Evolutionary conservation across 2,888 invertebrate species (phyloP).

Genomic region (Diaphora mendica): DNA sequence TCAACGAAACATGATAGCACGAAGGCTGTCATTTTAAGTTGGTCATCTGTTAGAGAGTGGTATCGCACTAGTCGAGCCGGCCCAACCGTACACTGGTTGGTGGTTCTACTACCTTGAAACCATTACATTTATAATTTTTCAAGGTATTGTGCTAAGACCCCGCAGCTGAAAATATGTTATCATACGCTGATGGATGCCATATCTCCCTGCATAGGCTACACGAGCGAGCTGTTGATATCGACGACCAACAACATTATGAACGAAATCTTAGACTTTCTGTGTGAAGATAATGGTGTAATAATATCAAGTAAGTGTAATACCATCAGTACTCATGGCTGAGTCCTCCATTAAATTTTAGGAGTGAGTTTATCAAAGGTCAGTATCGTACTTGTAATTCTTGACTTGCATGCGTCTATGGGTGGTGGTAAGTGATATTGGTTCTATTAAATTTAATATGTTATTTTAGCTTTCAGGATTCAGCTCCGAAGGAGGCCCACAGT

Average conservation of each 20-base stretch:
- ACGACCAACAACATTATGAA: not conserved
- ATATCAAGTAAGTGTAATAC: slow-evolving; percentile 1
- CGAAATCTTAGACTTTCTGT: not conserved
- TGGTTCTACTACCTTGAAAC: no score
- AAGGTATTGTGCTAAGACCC: slow-evolving; percentile 8
- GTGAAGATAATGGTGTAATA: not conserved
- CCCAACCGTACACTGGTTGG: no score
- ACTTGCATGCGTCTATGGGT: no score
- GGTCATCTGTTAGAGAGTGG: no score
- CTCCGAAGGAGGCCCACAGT: not conserved
- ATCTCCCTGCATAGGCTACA: not conserved
- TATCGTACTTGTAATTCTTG: no score
- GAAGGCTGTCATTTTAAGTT: no score
- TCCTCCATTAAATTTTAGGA: no score
- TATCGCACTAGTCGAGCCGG: no score
- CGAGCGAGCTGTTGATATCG: not conserved
- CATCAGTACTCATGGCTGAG: no score
- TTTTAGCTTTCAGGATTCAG: not conserved
- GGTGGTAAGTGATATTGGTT: no score
- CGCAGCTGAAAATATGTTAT: not conserved
- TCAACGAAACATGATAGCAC: no score
- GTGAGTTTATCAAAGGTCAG: no score
- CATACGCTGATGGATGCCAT: not conserved
- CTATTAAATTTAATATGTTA: not conserved
- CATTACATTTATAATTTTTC: not conserved